Base-by-base conservation (phyloP, 2,113 vertebrate genomes). In the Psilopsiagon aymara region DNA sequence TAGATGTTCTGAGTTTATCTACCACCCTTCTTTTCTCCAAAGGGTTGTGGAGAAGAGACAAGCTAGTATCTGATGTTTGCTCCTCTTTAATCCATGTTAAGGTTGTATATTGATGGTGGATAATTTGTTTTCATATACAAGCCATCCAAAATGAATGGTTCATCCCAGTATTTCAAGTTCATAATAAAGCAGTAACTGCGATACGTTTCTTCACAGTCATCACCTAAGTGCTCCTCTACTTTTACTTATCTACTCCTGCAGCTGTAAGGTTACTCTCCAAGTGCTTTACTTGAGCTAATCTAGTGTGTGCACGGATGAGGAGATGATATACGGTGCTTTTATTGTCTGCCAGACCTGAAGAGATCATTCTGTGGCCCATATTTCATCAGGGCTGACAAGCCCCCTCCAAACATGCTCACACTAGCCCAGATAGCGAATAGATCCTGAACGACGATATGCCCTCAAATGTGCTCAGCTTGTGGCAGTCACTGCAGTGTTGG, bases 351-450 rank as follows among this genome's bases (percentile, higher is more conserved):
- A 52, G 51, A 68, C 46, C 44, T 25, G 27, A 80, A 57, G 37
- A 68, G 35, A 21, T 76, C 35, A 13, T 0, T 0, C 43, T 47
- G 55, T n/a, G 63, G 17, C 46, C 62, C 17, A 8, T 0, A 0
- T 33, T 76, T n/a, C 31, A 13, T 47, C n/a, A n/a, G 28, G 20
- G 63, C 66, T 86, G 27, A 69, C 5, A 43, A 57, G 37, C 46
- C 4, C 17, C 12, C 33, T 74, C 63, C 52, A 59, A 23, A 39
- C 7, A 4, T 4, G 4, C n/a, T 82, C 25, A 43, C 57, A 43
- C 16, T 10, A 62, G 29, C 16, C 21, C 67, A 23, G 44, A 19
- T 10, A 69, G 46, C 11, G 17, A 70, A 5, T 49, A 31, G 39
- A 49, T 79, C 43, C 33, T 43, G 51, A 70, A 27, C 10, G 23